A percentile compares a stretch with the other conserved stretches of the same genome.
These are phyloP conservation scores for Xiphorhynchus elegans DNA, from an alignment of 2,113 vertebrate genomes.

Conservation along the genomic window DNA sequence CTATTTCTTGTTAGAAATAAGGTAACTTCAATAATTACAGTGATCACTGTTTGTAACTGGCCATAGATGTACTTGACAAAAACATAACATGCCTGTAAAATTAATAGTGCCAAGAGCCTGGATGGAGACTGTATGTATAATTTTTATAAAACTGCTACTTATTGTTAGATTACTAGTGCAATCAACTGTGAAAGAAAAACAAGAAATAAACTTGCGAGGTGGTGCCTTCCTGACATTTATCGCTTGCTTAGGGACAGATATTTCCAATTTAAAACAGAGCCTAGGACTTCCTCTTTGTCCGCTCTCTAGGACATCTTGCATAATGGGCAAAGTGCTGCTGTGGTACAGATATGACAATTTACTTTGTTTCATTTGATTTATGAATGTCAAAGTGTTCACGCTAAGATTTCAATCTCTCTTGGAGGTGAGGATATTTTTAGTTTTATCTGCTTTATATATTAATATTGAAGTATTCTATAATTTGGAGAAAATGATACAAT, in stretches of 20 bases:
- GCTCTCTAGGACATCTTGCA: background rate
- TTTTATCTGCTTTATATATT: background rate
- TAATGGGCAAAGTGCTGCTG: background rate
- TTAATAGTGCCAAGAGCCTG: background rate
- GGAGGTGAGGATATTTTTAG: background rate
- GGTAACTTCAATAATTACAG: fast-evolving
- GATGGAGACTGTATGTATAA: background rate
- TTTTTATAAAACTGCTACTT: background rate
- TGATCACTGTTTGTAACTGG: background rate
- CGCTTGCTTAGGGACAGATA: background rate
- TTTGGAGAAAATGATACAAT: background rate
- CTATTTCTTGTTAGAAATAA: background rate
- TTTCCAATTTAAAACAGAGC: conserved; percentile 4
- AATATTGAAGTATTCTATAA: background rate
- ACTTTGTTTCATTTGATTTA: background rate
- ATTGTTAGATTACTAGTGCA: background rate
- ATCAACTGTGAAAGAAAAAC: background rate
- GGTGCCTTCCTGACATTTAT: background rate
- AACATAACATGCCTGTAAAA: background rate
- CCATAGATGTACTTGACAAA: background rate
- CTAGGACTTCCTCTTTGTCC: background rate
- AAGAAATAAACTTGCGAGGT: background rate
- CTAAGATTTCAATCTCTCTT: background rate
- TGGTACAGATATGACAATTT: background rate
- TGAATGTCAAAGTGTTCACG: background rate